Percentiles rank a stretch among this genome's conserved stretches.
These are phyloP conservation scores for Mallateleia sp. DNA, from an alignment of 2,888 invertebrate genomes.

Conservation along the genomic window DNA sequence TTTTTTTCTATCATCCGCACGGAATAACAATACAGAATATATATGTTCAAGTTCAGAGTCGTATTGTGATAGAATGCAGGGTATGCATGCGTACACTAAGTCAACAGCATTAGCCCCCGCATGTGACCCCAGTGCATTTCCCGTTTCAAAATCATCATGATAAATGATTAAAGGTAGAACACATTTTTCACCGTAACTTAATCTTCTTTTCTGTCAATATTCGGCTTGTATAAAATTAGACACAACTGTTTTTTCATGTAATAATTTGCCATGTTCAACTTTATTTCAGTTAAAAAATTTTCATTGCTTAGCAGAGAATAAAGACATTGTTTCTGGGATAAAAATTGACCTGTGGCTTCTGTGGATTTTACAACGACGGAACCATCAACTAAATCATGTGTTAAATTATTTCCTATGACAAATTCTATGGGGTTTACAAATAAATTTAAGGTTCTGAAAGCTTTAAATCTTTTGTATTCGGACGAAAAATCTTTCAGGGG, in stretches of 20 bases:
- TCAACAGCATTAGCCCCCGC: constrained; percentile 35
- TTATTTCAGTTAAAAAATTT: constrained; percentile 3
- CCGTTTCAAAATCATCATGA: constrained; percentile 45
- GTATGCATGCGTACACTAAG: constrained; percentile 35
- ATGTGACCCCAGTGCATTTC: constrained; percentile 49
- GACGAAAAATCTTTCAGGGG: constrained; percentile 27
- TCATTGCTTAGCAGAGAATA: constrained; percentile 13
- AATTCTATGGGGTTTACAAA: constrained; percentile 3
- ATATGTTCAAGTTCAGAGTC: constrained; percentile 12
- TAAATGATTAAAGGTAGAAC: constrained; percentile 51
- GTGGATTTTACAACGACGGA: constrained; percentile 9
- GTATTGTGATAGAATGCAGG: constrained; percentile 43
- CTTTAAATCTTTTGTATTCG: constrained; percentile 17
- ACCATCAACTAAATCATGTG: constrained; percentile 9
- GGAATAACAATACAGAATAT: constrained; percentile 20
- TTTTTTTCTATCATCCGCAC: constrained; percentile 26
- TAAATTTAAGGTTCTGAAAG: not conserved
- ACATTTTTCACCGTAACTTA: constrained; percentile 1
- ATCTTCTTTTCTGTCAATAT: constrained; percentile 16
- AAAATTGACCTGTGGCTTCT: constrained; percentile 21
- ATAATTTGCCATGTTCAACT: constrained; percentile 5
- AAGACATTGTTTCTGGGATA: constrained; percentile 1
- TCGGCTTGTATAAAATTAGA: constrained; percentile 47
- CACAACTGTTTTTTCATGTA: not conserved
- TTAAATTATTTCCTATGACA: constrained; percentile 14